These are phyloP conservation scores for Netelia fuscicornis DNA, from an alignment of 2,888 invertebrate genomes.

Conservation along the genomic window DNA sequence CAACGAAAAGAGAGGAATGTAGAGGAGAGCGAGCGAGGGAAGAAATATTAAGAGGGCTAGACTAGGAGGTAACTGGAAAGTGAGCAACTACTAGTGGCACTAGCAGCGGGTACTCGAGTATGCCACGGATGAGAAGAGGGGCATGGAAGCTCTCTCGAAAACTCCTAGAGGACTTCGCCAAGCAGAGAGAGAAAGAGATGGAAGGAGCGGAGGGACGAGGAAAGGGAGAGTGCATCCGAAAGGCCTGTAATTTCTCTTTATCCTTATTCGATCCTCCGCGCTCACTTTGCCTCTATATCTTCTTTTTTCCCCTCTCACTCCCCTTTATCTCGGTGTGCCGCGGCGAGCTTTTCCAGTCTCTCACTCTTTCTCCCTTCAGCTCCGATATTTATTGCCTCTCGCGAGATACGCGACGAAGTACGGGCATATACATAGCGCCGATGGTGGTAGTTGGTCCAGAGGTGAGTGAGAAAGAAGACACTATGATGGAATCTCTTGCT, in stretches of 20 bases:
- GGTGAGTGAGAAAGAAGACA: constrained; percentile 54
- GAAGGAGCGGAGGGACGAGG: constrained; percentile 18
- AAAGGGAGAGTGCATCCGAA: constrained; percentile 71
- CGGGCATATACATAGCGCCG: constrained; percentile 25
- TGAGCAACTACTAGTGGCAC: constrained; percentile 68
- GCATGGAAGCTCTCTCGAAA: constrained; percentile 49
- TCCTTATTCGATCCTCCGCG: constrained; percentile 71
- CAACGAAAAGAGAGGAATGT: constrained; percentile 53
- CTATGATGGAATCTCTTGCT: constrained; percentile 66
- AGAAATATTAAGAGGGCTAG: constrained; percentile 56
- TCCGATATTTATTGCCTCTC: constrained; percentile 74
- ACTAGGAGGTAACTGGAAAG: constrained; percentile 51
- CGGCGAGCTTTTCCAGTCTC: constrained; percentile 61
- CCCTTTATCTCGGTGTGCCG: constrained; percentile 39
- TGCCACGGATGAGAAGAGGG: constrained; percentile 35
- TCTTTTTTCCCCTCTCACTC: constrained; percentile 34
- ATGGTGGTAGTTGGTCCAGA: constrained; percentile 10
- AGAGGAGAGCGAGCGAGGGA: constrained; percentile 28
- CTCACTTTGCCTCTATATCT: constrained; percentile 56
- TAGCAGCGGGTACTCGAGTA: constrained; percentile 57
- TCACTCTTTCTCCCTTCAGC: constrained; percentile 57
- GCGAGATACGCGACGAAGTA: constrained; percentile 50
- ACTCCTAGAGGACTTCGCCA: constrained; percentile 41
- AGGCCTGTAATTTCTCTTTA: constrained; percentile 79
- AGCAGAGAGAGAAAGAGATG: constrained; percentile 32